Percentiles rank a stretch among this genome's conserved stretches.
Conservation (phyloP, 1,140 invertebrate genomes). For the Drosophila pallidifrons region DNA sequence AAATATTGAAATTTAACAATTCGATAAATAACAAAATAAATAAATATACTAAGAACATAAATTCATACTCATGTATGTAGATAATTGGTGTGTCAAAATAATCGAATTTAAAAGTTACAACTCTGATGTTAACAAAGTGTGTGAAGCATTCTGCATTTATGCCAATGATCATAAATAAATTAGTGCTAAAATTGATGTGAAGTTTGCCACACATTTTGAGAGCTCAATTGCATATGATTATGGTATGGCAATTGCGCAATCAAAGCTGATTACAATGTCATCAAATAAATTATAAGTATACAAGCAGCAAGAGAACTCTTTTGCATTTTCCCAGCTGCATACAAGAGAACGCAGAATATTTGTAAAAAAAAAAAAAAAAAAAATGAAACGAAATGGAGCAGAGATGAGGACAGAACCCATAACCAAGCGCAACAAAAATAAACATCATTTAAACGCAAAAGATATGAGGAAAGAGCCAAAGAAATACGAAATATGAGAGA, state of each 20-base stretch:
- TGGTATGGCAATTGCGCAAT: slow-evolving; percentile 9
- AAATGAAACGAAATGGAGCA: slow-evolving; percentile 22
- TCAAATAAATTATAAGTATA: slow-evolving; percentile 9
- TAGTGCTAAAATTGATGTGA: not conserved
- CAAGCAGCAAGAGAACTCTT: not conserved
- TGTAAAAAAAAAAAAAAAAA: slow-evolving; percentile 1
- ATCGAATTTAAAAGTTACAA: no score
- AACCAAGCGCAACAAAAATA: slow-evolving; percentile 25
- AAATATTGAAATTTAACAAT: no score
- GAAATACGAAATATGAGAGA: slow-evolving; percentile 19
- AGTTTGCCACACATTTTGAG: not conserved
- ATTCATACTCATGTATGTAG: no score
- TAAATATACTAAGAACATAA: no score
- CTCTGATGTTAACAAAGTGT: no score
- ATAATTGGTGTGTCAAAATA: no score
- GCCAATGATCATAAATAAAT: not conserved
- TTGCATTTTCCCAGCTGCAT: slow-evolving; percentile 18
- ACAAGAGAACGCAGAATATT: slow-evolving; percentile 2
- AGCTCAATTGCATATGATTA: not conserved
- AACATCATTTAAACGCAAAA: slow-evolving; percentile 54
- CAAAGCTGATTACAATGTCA: slow-evolving; percentile 23
- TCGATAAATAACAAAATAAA: no score
- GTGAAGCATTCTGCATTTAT: not conserved
- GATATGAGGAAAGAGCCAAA: slow-evolving; percentile 10
- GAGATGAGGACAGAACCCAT: slow-evolving; percentile 13